Base-by-base conservation (phyloP, 2,113 vertebrate genomes). In the Marmota monax region DNA sequence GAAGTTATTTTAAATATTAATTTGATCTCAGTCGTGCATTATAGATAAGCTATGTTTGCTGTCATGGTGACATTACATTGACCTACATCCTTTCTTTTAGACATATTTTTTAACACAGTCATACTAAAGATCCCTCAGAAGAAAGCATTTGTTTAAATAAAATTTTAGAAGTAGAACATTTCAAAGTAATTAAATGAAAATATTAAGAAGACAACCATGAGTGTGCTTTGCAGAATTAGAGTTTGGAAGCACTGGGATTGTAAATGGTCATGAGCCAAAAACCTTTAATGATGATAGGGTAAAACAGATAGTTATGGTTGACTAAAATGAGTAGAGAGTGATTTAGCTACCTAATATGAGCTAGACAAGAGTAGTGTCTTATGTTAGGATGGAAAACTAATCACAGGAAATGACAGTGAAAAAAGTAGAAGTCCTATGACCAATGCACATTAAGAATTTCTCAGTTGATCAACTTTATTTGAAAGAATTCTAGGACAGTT, bases 161-260 rank as follows among this genome's bases (percentile, higher is more conserved):
- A 12, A 63, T 87, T 94, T 94, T 58, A 86, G 29, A 23, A 77
- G 14, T 86, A 61, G 22, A 94, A 2, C 13, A 37, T 77, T 86
- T 82, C 7, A 82, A 25, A 65, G 25, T 51, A 67, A 48, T 93
- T 94, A 88, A 82, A 45, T 74, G 25, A 29, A 83, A 97, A 67
- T 88, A n/a, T 39, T 74, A n/a, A 85, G 80, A 9, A 74, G 25
- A 5, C 74, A 48, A 70, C 48, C 14, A 14, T 53, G 65, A 27
- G 11, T 53, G 12, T 69, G 17, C 29, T 79, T 69, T 91, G 32
- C 51, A 65, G 39, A 96, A 8, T 70, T 48, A 56, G 39, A 53
- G n/a, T 8, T 65, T 61, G 84, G 12, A 37, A 56, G 27, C n/a
- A 23, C 16, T 37, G 9, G 27, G 56, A 48, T 93, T 85, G 22